Percentiles rank a stretch among this genome's conserved stretches.
Conservation (phyloP, 2,113 vertebrate genomes). For the Crotalus viridis region DNA sequence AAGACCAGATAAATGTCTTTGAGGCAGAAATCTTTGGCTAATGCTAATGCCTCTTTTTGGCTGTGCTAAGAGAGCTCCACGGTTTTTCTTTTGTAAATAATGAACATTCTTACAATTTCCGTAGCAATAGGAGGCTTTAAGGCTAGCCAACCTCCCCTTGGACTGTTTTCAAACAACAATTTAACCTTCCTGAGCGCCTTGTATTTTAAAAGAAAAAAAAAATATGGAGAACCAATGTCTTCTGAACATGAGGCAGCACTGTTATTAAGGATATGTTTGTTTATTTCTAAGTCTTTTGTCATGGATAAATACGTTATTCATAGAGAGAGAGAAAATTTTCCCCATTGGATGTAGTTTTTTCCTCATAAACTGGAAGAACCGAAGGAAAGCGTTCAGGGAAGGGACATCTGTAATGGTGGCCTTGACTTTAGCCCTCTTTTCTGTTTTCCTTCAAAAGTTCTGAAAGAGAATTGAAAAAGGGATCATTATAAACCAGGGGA, state of each 20-base stretch:
- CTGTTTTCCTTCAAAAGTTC: constrained; percentile 43
- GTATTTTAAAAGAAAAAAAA: constrained; percentile 54
- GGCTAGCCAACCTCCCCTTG: constrained; percentile 65
- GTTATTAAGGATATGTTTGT: constrained; percentile 65
- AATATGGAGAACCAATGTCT: constrained; percentile 66
- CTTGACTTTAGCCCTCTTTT: constrained; percentile 36
- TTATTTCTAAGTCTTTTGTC: constrained; percentile 64
- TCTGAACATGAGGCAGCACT: constrained; percentile 70
- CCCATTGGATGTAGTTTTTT: constrained; percentile 43
- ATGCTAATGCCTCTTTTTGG: constrained; percentile 52
- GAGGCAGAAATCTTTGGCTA: constrained; percentile 45
- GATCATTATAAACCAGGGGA: not conserved
- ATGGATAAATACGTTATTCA: constrained; percentile 8
- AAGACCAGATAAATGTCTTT: constrained; percentile 43
- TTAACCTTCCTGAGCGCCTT: constrained; percentile 59
- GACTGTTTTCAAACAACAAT: constrained; percentile 65
- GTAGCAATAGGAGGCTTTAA: constrained; percentile 71
- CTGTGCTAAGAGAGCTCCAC: constrained; percentile 53
- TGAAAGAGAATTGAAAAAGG: constrained; percentile 43
- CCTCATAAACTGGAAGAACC: constrained; percentile 28
- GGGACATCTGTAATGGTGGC: no score
- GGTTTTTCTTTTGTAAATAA: constrained; percentile 69
- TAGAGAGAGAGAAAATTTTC: not conserved
- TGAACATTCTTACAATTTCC: constrained; percentile 66
- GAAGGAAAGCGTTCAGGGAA: constrained; percentile 1